These are phyloP conservation scores for Numenius phaeopus DNA, from an alignment of 2,797 vertebrate genomes.

Conservation along the genomic window DNA sequence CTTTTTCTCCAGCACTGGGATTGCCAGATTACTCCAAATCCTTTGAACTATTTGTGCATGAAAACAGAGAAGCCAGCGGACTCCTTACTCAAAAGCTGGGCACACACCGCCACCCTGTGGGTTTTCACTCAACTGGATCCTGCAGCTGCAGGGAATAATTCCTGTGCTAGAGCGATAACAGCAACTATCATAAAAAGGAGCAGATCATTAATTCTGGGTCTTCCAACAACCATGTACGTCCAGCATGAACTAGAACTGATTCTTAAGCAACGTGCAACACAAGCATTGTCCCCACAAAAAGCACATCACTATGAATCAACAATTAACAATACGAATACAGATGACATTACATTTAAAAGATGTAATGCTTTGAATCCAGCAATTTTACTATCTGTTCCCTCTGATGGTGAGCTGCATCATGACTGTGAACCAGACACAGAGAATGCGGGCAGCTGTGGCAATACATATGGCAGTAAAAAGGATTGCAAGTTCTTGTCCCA, in stretches of 20 bases:
- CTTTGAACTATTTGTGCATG: background rate
- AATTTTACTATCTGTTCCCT: background rate
- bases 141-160: background rate
- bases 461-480: background rate
- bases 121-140: background rate
- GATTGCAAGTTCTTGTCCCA: background rate
- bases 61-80: background rate
- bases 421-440: background rate
- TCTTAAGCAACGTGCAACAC: background rate
- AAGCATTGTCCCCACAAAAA: background rate
- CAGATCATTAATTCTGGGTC: background rate
- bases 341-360: background rate
- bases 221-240: background rate
- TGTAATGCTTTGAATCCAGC: background rate
- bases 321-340: background rate
- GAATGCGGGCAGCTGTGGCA: background rate
- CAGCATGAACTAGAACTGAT: background rate
- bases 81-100: background rate
- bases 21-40: background rate
- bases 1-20: background rate
- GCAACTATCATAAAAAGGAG: background rate
- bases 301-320: too few species aligned
- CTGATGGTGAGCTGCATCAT: background rate
- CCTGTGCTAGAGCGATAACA: background rate
- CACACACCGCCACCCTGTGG: background rate